phyloP scores from a whole-genome alignment of 1,140 invertebrate species.

The Thaumetopoea pityocampa region DNA sequence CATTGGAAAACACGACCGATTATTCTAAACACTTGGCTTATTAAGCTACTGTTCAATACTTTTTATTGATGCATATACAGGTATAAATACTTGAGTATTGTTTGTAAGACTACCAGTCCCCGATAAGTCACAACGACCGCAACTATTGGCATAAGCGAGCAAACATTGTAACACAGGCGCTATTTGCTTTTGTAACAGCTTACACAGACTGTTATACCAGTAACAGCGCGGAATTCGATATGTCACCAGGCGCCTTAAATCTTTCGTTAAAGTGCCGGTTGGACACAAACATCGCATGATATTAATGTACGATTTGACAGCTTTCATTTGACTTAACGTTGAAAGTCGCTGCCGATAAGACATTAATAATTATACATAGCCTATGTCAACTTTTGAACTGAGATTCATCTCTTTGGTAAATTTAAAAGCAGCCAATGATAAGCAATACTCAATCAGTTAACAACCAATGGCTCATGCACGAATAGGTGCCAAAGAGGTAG shows the following conservation, averaged over 20 bases:
- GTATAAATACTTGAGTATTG: conserved; percentile 18
- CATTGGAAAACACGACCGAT: conserved; percentile 23
- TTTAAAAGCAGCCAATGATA: too few relatives aligned
- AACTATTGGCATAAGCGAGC: conserved; percentile 36
- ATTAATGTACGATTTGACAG: conserved; percentile 4
- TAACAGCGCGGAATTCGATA: conserved; percentile 13
- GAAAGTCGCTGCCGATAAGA: too few relatives aligned
- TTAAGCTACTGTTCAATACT: conserved; percentile 31
- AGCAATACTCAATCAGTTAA: too few relatives aligned
- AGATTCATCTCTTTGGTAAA: too few relatives aligned
- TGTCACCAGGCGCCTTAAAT: conserved; percentile 24
- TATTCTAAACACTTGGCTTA: conserved; percentile 25
- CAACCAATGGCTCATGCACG: too few relatives aligned
- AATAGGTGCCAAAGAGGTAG: too few relatives aligned
- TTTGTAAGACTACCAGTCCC: conserved; percentile 23
- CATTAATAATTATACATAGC: too few relatives aligned
- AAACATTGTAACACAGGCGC: conserved; percentile 39
- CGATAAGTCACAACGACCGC: conserved; percentile 42
- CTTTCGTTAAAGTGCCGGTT: conserved; percentile 35
- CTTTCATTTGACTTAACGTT: too few relatives aligned
- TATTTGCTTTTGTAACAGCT: conserved; percentile 47
- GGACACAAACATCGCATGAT: conserved; percentile 8
- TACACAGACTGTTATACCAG: conserved; percentile 41
- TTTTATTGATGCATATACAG: conserved; percentile 15
- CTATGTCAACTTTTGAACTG: too few relatives aligned